Evolutionary conservation across 1,140 invertebrate genomes (phyloP), one percentile per base, ranked within the genome.

Genomic region (Hydropsyche tenuis): DNA sequence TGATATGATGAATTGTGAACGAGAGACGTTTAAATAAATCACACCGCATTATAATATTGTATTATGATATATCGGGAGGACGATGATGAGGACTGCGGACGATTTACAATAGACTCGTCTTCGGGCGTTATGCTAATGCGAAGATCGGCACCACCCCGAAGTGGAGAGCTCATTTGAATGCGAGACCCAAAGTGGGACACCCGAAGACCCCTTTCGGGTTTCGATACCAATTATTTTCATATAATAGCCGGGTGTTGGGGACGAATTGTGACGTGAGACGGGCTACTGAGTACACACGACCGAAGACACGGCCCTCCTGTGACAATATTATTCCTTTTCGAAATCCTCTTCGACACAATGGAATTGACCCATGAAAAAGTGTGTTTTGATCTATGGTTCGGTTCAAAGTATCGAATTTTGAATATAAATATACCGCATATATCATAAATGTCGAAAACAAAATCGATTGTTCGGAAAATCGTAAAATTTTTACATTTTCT

Each of bases 51-150:
- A 51, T 14, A 16, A 51, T 51, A 51, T 51, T 22, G 14, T 51
- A 51, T 5, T 51, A 51, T 51, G 5, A n/a, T 16, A 51, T 16
- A 22, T n/a, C n/a, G 7, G 48, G 5, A n/a, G 48, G 4, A 22
- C n/a, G n/a, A 51, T 51, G 48, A n/a, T 14, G 48, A 62, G 56
- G 12, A 62, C 23, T 20, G n/a, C 7, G 18, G 30, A 37, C 22
- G 37, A 45, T 66, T 66, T 66, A 66, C 30, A 66, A 66, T 42
- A 20, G 30, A 16, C 23, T 37, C 25, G 60, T 51, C 46, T 51
- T 22, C 18, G 45, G 45, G 45, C 45, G 65, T 68, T 68, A 68
- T 68, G 65, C 65, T 46, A 68, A 68, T 68, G 65, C 23, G 45
- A 68, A 68, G 43, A 68, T 68, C 65, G 45, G 23, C 6, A 66